Evolutionary conservation across 2,113 vertebrate species (phyloP).

Genomic region (Cephalopholis sonnerati): DNA sequence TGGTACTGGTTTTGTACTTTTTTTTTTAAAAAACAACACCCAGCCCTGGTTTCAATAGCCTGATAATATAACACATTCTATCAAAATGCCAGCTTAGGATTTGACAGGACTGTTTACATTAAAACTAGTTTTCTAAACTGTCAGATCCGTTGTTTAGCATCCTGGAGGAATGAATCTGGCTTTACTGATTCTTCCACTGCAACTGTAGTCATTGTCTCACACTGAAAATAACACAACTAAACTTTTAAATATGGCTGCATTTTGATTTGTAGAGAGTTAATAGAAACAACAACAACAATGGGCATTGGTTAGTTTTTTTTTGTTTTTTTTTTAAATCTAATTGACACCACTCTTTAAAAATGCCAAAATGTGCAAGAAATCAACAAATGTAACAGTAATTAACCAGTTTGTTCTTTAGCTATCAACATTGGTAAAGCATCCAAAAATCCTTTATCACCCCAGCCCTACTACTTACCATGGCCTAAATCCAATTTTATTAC

Average conservation of each 20-base stretch:
- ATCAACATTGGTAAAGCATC: constrained; percentile 41
- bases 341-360: neutral
- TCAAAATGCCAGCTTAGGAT: neutral
- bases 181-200: neutral
- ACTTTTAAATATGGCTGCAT: constrained; percentile 9
- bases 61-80: constrained; percentile 1
- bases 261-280: too few species aligned
- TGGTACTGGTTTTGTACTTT: too few species aligned
- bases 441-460: neutral
- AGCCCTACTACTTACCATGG: neutral
- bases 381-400: constrained; percentile 63
- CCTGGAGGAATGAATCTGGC: neutral
- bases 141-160: neutral
- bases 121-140: neutral
- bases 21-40: too few species aligned
- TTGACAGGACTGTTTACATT: neutral
- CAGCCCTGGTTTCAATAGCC: neutral
- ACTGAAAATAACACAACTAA: neutral
- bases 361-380: constrained; percentile 36
- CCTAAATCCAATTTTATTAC: constrained; percentile 21
- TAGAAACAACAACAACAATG: too few species aligned
- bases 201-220: constrained; percentile 6
- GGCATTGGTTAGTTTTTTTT: neutral
- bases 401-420: constrained; percentile 58
- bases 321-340: neutral